Base-by-base conservation (phyloP, 1,140 invertebrate genomes). In the Amphibalanus amphitrite region DNA sequence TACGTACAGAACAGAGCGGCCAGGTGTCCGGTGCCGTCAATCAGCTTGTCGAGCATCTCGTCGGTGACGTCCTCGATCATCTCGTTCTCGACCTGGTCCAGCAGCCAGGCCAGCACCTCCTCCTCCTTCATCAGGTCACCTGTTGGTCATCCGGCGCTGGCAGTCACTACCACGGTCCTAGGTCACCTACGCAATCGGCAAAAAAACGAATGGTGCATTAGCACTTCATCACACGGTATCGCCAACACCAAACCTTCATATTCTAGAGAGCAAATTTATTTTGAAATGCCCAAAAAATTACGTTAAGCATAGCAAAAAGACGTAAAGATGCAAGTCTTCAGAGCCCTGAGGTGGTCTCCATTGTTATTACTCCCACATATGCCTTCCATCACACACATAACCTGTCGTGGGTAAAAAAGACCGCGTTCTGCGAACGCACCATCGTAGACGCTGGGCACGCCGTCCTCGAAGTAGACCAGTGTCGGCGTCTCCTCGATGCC, bases 11-110 rank as follows among this genome's bases (percentile, higher is more conserved):
- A 93, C 72, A 93, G 82, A 71, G 93, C 92, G 71, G 91, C 91
- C 74, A 95, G 90, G 78, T 90, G 87, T 0, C 86, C 86, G 86
- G 91, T 91, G 83, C 92, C 93, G 71, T 88, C 86, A 76, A 96
- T 90, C 71, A 96, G 87, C 78, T 93, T 87, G 78, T 95, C 91
- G 68, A 96, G 83, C 92, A 95, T 95, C 82, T 95, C 92, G 80
- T 94, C 90, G 33, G 92, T 95, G 64, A 96, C 88, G 77, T 94
- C 91, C 82, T 95, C 93, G 77, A 96, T 96, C 82, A 95, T 90
- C 80, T 95, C 93, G 75, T 85, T 88, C 77, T 91, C 91, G 33
- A 86, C 84, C 79, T 94, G 91, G 74, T 91, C 85, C 75, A 89
- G 87, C 6, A 96, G 83, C 93, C 93, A 96, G 74, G 87, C 86